These are phyloP conservation scores for Sebastes taczanowskii DNA, from an alignment of 2,797 vertebrate genomes.

Conservation along the genomic window DNA sequence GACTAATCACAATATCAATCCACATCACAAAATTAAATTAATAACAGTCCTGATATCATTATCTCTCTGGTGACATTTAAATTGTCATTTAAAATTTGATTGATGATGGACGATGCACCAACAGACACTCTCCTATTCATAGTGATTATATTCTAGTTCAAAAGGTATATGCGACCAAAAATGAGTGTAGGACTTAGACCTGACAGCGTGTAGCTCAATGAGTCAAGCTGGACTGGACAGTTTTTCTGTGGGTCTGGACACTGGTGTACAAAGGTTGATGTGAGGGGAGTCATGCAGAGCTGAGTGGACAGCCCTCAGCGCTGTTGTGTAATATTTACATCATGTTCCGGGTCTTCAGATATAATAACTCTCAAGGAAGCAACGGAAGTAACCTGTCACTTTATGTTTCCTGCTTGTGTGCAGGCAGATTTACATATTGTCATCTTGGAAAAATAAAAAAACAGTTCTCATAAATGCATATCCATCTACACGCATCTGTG, in stretches of 20 bases:
- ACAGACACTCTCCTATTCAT: not conserved
- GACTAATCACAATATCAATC: slow-evolving; percentile 27
- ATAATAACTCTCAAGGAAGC: slow-evolving; percentile 23
- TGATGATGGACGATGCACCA: not conserved
- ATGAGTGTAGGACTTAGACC: not conserved
- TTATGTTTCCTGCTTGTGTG: not conserved
- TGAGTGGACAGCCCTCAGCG: slow-evolving; percentile 44
- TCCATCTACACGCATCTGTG: slow-evolving; percentile 39
- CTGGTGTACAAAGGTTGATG: slow-evolving; percentile 9
- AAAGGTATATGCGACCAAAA: not conserved
- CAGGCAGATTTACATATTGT: not conserved
- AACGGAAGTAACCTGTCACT: slow-evolving; percentile 26
- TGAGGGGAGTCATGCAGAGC: slow-evolving; percentile 26
- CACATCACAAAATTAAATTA: slow-evolving; percentile 2
- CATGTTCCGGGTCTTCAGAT: slow-evolving; percentile 27
- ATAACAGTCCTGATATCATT: not conserved
- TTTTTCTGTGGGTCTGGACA: slow-evolving; percentile 2
- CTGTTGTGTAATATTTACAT: slow-evolving; percentile 50
- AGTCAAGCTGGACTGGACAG: not conserved
- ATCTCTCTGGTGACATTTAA: slow-evolving; percentile 13
- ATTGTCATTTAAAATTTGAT: slow-evolving; percentile 2
- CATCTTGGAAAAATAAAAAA: not conserved
- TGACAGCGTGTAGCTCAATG: not conserved
- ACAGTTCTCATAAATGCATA: not conserved
- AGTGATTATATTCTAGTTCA: not conserved